Conservation (phyloP, 2,888 invertebrate species). For the Amphipyra berbera region DNA sequence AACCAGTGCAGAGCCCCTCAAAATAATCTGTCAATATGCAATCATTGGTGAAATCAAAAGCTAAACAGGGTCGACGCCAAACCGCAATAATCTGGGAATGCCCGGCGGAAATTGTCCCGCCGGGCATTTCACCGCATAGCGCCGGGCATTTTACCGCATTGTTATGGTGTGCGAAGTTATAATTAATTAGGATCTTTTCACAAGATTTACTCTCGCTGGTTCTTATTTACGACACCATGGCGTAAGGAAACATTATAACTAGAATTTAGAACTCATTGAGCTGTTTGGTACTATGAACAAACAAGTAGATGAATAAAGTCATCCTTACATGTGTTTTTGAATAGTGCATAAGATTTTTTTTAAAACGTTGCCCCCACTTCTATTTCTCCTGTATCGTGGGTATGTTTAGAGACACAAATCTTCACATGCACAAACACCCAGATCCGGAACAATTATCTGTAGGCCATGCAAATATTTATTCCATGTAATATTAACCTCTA, state of each 20-base stretch:
- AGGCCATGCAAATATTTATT: too few relatives aligned
- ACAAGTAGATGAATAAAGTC: too few relatives aligned
- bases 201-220: neutral
- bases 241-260: neutral
- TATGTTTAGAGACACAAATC: too few relatives aligned
- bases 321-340: too few relatives aligned
- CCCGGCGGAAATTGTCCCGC: constrained; percentile 19
- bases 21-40: constrained; percentile 3
- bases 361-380: too few relatives aligned
- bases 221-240: constrained; percentile 11
- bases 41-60: constrained; percentile 29
- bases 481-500: too few relatives aligned
- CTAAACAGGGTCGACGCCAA: constrained; percentile 19
- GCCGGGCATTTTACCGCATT: constrained; percentile 15
- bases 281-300: too few relatives aligned
- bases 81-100: constrained; percentile 44
- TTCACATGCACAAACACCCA: too few relatives aligned
- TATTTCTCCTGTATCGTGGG: too few relatives aligned
- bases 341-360: too few relatives aligned
- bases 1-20: neutral
- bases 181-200: constrained; percentile 40
- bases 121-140: constrained; percentile 26
- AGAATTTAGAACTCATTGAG: neutral
- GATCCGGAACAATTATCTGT: too few relatives aligned
- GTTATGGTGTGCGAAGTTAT: constrained; percentile 44